phyloP scores from a whole-genome alignment of 1,140 invertebrate species.

The Pogonomyrmex barbatus region DNA sequence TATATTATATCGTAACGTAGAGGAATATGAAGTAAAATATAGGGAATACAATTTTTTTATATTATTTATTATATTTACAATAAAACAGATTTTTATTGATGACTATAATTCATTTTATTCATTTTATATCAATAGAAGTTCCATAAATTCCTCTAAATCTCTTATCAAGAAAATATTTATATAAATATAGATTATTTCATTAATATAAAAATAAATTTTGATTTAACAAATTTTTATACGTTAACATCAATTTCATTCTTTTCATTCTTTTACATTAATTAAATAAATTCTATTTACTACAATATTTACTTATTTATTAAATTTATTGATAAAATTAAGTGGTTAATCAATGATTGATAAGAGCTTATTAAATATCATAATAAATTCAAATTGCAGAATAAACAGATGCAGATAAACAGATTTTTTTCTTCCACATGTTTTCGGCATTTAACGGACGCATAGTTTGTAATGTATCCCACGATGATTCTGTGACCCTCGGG shows the following conservation, averaged over 20 bases:
- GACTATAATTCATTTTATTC: not conserved
- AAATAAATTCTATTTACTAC: conserved; percentile 5
- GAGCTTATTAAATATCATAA: not conserved
- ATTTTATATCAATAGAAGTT: not conserved
- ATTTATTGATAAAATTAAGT: not conserved
- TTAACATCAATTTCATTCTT: not conserved
- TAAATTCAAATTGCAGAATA: conserved; percentile 2
- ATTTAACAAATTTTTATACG: conserved; percentile 8
- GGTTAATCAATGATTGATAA: not conserved
- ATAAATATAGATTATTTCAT: conserved; percentile 14
- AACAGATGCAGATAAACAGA: no score
- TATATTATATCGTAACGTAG: not conserved
- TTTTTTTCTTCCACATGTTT: not conserved
- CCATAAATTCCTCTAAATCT: not conserved
- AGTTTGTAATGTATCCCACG: conserved; percentile 63
- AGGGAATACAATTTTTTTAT: conserved; percentile 15
- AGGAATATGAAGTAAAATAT: conserved; percentile 13
- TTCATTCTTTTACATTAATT: not conserved
- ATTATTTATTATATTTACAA: conserved; percentile 57
- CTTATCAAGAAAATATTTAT: not conserved
- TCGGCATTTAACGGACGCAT: not conserved
- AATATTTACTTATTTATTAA: conserved; percentile 4
- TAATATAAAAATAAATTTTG: not conserved
- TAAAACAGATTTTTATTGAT: conserved; percentile 40
- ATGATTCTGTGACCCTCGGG: conserved; percentile 88